Percentiles rank a stretch among this genome's conserved stretches.
Evolutionary conservation across 2,113 vertebrate species (phyloP).

Genomic region (Phyllopteryx taeniolatus): DNA sequence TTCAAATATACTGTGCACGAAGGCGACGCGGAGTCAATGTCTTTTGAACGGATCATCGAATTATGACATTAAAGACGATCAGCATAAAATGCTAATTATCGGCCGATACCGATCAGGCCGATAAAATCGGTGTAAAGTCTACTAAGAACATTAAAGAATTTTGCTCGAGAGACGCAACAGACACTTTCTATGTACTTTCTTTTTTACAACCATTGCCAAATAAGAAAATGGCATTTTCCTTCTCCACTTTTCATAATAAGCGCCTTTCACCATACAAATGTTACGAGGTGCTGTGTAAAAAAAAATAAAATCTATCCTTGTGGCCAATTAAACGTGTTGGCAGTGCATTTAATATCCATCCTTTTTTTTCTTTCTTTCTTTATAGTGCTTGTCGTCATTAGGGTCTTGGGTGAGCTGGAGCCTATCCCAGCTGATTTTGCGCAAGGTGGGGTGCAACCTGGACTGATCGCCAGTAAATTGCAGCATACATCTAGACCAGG

Average conservation of each 20-base stretch:
- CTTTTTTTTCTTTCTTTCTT: not conserved
- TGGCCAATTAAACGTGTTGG: not conserved
- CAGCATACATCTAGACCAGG: not conserved
- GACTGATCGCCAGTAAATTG: not conserved
- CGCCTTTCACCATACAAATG: too few species aligned
- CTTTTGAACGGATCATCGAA: too few species aligned
- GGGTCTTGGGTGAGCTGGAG: not conserved
- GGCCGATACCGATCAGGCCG: too few species aligned
- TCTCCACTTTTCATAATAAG: not conserved
- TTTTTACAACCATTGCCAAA: not conserved
- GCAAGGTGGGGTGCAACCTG: not conserved
- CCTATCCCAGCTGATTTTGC: not conserved
- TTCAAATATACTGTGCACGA: too few species aligned
- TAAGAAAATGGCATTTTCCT: not conserved
- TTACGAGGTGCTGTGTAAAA: not conserved
- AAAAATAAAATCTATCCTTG: not conserved
- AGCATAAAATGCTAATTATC: too few species aligned
- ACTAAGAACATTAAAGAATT: not conserved
- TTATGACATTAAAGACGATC: too few species aligned
- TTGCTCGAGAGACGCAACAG: not conserved
- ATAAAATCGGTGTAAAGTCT: too few species aligned
- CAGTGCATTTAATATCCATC: not conserved
- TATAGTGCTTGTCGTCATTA: not conserved
- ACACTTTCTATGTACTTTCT: not conserved
- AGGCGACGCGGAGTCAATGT: too few species aligned